Evolutionary conservation across 2,113 vertebrate species (phyloP).

Genomic region (Labeo rohita): DNA sequence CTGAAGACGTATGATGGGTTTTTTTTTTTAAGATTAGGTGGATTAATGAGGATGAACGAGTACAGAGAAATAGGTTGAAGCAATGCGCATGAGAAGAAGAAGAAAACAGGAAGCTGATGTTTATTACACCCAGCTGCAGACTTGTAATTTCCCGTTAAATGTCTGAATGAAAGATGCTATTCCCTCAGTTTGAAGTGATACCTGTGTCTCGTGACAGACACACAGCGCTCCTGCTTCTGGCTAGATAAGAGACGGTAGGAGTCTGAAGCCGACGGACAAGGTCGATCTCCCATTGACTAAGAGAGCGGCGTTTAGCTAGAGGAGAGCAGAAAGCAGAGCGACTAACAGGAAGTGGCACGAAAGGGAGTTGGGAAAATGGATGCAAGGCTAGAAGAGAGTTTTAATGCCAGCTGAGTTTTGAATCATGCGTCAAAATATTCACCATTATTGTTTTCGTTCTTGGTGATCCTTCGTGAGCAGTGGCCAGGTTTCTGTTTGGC

Average conservation of each 20-base stretch:
- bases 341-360: constrained; percentile 46
- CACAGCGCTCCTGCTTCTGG: constrained; percentile 91
- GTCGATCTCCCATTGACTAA: constrained; percentile 92
- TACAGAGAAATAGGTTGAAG: constrained; percentile 38
- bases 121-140: constrained; percentile 43
- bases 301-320: constrained; percentile 84
- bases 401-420: constrained; percentile 19
- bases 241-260: constrained; percentile 93
- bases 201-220: constrained; percentile 89
- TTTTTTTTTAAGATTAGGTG: not conserved
- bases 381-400: constrained; percentile 44
- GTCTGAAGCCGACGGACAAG: constrained; percentile 91
- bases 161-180: not conserved
- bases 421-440: constrained; percentile 37
- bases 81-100: constrained; percentile 65
- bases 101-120: constrained; percentile 70
- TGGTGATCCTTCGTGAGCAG: constrained; percentile 82
- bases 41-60: not conserved
- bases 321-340: constrained; percentile 57
- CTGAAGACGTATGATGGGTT: constrained; percentile 70
- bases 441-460: constrained; percentile 73
- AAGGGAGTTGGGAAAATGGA: constrained; percentile 53
- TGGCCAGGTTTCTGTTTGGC: constrained; percentile 79
- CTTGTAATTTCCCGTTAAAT: constrained; percentile 60
- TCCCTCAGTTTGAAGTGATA: constrained; percentile 67